These are phyloP conservation scores for Rachycentron canadum DNA, from an alignment of 2,797 vertebrate genomes.

Conservation along the genomic window DNA sequence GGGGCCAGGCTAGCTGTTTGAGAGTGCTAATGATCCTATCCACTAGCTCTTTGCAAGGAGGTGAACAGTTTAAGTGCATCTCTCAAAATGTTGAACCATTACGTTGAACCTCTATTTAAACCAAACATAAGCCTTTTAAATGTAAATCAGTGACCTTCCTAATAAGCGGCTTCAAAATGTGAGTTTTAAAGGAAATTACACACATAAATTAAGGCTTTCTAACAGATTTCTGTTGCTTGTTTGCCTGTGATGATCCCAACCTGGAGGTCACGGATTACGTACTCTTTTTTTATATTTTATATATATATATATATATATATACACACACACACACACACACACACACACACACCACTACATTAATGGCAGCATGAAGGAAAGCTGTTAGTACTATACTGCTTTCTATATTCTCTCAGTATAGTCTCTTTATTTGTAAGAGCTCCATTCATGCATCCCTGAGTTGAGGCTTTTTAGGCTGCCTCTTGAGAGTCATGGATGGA, in stretches of 20 bases:
- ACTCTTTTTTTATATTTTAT: conserved; percentile 27
- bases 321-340: too few species aligned
- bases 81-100: conserved; percentile 2
- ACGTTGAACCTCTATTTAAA: not conserved
- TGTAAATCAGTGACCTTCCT: conserved; percentile 10
- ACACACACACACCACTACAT: conserved; percentile 1
- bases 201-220: conserved; percentile 8
- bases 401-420: conserved; percentile 42
- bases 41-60: not conserved
- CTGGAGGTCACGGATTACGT: conserved; percentile 25
- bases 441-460: conserved; percentile 53
- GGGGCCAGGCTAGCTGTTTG: not conserved
- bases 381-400: conserved; percentile 45
- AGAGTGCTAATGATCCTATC: not conserved
- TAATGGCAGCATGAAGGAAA: conserved; percentile 31
- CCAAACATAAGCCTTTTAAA: not conserved
- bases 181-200: conserved; percentile 7
- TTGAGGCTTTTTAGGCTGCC: conserved; percentile 59
- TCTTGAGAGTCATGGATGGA: conserved; percentile 65
- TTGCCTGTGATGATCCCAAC: conserved; percentile 17
- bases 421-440: conserved; percentile 38
- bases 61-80: not conserved
- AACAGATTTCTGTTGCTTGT: conserved; percentile 19
- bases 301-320: too few species aligned
- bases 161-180: not conserved